Evolutionary conservation across 2,888 invertebrate species (phyloP).

Genomic region (Acrocyrtus sp.): DNA sequence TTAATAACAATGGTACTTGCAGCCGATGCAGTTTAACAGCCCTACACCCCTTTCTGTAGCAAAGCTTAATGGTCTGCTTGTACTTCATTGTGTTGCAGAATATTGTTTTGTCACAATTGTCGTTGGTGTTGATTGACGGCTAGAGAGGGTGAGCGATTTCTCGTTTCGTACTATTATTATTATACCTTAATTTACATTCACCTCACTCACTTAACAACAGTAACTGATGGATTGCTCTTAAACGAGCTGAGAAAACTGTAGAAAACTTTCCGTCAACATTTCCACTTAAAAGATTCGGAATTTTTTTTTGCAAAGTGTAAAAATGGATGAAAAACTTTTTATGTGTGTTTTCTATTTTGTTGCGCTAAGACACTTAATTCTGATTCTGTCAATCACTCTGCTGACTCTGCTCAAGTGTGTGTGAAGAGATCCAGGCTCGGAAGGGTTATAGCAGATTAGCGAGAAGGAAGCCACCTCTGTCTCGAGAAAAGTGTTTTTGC

Average conservation of each 20-base stretch:
- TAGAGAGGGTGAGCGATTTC: neutral
- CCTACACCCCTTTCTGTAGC: constrained; percentile 13
- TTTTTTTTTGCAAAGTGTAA: constrained; percentile 3
- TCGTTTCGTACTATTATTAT: neutral
- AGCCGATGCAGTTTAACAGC: constrained; percentile 11
- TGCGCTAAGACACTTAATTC: constrained; percentile 3
- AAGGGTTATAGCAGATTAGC: too few relatives aligned
- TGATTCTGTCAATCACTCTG: neutral
- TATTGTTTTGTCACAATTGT: neutral
- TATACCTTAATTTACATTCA: constrained; percentile 35
- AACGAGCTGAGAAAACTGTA: constrained; percentile 23
- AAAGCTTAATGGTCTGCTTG: constrained; percentile 6
- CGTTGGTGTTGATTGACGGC: neutral
- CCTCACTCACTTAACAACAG: constrained; percentile 32
- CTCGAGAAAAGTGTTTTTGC: too few relatives aligned
- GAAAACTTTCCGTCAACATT: constrained; percentile 27
- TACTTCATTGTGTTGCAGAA: neutral
- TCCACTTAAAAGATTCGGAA: constrained; percentile 20
- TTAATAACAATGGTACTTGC: constrained; percentile 10
- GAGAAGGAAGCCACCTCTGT: too few relatives aligned
- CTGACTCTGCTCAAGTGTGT: neutral
- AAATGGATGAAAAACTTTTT: neutral
- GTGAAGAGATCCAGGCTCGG: constrained; percentile 28
- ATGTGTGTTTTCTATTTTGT: too few relatives aligned
- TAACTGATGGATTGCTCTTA: constrained; percentile 15